phyloP scores from a whole-genome alignment of 2,113 vertebrate species.

The Rhegmatorhina hoffmannsi region DNA sequence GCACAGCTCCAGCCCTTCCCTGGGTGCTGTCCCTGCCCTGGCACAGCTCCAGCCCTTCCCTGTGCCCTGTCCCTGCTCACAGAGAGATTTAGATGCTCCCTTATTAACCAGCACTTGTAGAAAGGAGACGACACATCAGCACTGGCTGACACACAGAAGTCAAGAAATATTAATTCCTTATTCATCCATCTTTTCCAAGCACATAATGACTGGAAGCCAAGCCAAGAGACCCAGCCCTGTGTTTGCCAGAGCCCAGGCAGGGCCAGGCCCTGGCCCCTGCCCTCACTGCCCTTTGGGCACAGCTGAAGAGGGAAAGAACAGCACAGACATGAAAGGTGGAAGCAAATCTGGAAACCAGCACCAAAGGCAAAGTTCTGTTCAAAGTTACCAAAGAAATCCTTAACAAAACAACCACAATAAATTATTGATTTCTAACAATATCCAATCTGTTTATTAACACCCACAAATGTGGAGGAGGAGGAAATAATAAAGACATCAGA shows the following conservation, averaged over 20 bases:
- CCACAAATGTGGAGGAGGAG: neutral
- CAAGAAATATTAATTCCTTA: neutral
- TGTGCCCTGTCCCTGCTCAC: neutral
- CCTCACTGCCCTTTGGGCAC: neutral
- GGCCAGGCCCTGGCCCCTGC: too few relatives aligned
- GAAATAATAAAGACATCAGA: too few relatives aligned
- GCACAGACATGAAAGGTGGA: rapidly evolving
- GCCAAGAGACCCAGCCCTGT: neutral
- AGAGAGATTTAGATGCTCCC: neutral
- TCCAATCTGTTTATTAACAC: neutral
- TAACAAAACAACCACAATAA: too few relatives aligned
- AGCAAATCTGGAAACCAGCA: neutral
- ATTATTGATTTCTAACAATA: neutral
- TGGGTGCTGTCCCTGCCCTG: neutral
- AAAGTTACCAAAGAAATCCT: neutral
- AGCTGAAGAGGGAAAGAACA: neutral
- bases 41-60: rapidly evolving
- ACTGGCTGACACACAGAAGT: neutral
- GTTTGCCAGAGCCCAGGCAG: rapidly evolving
- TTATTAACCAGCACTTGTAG: neutral
- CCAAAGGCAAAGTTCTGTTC: neutral
- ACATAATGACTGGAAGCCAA: neutral
- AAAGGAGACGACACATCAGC: neutral
- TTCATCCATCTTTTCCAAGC: neutral
- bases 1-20: neutral